Evolutionary conservation across 2,888 invertebrate species (phyloP), one percentile per base, ranked within the genome.

Genomic region (Neoscelio sp.): DNA sequence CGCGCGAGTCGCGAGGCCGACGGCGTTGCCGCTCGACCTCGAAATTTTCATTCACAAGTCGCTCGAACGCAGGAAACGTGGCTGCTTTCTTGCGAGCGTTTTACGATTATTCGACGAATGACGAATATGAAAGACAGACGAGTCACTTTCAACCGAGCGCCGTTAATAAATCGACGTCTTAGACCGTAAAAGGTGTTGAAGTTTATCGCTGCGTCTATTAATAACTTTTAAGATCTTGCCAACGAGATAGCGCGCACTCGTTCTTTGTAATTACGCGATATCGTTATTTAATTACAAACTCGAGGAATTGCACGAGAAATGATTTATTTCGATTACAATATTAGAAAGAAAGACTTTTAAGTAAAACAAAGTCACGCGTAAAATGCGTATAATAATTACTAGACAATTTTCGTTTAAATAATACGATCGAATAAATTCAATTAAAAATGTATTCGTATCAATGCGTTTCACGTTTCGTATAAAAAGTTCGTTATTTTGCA

Each of bases 21-120:
- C n/a, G 38, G 40, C 70, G 70, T 58, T 60, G 60, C 60, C 48
- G 60, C 50, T 60, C 62, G 71, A 71, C 71, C 71, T 71, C 62
- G 71, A 71, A 71, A 71, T 71, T 62, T 71, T 71, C 71, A 71
- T 71, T 71, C 71, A 71, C 71, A 52, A 71, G 52, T 70, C 30
- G 23, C 35, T 40, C 71, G 60, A 33, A 40, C 48, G 46, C 70
- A 58, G 70, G 70, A 70, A 71, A 71, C 58, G 52, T n/a, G n/a
- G n/a, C 40, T 15, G 60, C 52, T 71, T 50, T 60, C 60, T 50
- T 35, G 50, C 26, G n/a, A 17, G 38, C 70, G 70, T 40, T 70
- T 70, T 60, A 70, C 60, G 70, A 70, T 56, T 42, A 70, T 70
- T 70, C 70, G 70, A 48, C 50, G 50, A 70, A 70, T 50, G 50